Conservation (phyloP, 1,140 invertebrate species). For the Octopus sinensis region DNA sequence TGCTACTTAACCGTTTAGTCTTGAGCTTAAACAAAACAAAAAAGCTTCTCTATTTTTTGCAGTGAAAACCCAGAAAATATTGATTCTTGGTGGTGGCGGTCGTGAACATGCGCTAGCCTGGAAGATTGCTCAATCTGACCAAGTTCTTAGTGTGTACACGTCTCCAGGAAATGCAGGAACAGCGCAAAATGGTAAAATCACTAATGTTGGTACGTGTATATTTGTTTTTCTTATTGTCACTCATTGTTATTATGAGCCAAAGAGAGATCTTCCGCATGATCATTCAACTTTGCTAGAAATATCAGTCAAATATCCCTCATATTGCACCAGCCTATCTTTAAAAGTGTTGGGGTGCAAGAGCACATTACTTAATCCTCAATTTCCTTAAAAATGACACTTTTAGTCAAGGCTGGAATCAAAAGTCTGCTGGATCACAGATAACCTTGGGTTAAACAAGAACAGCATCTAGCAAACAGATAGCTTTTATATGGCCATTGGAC, state of each 20-base stretch:
- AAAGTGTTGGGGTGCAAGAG: background rate
- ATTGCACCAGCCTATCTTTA: background rate
- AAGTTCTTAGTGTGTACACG: conserved; percentile 73
- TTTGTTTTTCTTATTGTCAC: background rate
- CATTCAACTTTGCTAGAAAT: background rate
- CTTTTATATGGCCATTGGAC: background rate
- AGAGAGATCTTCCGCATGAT: too few species aligned
- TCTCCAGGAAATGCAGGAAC: conserved; percentile 90
- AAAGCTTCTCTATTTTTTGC: background rate
- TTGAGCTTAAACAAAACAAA: too few species aligned
- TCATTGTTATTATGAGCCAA: background rate
- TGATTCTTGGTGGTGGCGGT: conserved; percentile 89
- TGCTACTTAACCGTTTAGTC: too few species aligned
- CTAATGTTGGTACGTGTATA: conserved; percentile 45
- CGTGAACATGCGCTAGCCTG: conserved; percentile 89
- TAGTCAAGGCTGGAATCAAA: too few species aligned
- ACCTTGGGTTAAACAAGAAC: too few species aligned
- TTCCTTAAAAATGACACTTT: background rate
- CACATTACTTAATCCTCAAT: background rate
- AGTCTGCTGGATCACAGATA: too few species aligned
- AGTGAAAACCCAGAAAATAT: conserved; percentile 56
- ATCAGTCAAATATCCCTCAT: background rate
- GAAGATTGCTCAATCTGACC: conserved; percentile 80
- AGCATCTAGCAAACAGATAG: background rate
- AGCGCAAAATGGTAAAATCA: conserved; percentile 37